A percentile compares a stretch with the other conserved stretches of the same genome.
Evolutionary conservation across 2,797 vertebrate genomes (phyloP).

Genomic region (Spheniscus humboldti): DNA sequence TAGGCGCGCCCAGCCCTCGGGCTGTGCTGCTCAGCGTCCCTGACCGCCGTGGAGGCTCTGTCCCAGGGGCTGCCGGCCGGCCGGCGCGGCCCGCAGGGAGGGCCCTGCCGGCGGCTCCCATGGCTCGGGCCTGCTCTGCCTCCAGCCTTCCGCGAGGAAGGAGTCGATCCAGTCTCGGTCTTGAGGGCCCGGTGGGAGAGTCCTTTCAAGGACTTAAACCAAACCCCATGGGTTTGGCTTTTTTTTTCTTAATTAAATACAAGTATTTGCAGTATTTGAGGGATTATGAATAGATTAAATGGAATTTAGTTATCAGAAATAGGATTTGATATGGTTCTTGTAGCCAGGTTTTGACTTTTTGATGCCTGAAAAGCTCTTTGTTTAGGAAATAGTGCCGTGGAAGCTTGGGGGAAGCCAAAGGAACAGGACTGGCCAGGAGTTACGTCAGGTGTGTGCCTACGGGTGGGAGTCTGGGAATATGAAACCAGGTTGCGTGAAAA

Average conservation of each 20-base stretch:
- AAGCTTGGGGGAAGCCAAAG: background rate
- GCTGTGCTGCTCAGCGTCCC: background rate
- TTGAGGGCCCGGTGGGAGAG: background rate
- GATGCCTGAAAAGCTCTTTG: slow-evolving; percentile 24
- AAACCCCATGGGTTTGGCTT: background rate
- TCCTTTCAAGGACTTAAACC: background rate
- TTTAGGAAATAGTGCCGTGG: background rate
- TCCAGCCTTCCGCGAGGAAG: background rate
- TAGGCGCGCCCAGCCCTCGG: background rate
- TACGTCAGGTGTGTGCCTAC: background rate
- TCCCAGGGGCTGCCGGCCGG: no score
- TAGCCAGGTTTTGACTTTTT: background rate
- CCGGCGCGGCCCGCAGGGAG: no score
- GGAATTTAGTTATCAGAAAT: slow-evolving; percentile 18
- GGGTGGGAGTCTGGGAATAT: fast-evolving
- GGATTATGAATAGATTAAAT: slow-evolving; percentile 34
- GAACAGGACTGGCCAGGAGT: background rate
- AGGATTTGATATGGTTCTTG: background rate
- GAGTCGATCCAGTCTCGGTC: fast-evolving
- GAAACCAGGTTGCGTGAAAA: fast-evolving
- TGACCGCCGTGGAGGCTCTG: background rate
- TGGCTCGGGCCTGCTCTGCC: background rate
- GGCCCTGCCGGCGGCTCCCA: background rate
- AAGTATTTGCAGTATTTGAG: slow-evolving; percentile 1
- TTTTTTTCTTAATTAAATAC: background rate